Conservation (phyloP, 2,888 invertebrate genomes). For the Liopterus haemorrhoidalis region DNA sequence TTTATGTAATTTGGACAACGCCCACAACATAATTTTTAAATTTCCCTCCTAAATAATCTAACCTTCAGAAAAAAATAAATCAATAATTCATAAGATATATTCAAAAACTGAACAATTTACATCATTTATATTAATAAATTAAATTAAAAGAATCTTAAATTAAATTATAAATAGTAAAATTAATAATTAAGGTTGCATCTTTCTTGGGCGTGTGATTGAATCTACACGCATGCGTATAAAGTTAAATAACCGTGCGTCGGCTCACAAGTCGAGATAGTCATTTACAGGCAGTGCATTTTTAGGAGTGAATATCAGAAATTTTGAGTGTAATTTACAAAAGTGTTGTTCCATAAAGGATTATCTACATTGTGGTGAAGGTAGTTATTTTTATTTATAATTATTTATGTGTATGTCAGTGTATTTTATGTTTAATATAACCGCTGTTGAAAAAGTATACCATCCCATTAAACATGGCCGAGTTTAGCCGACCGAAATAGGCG, state of each 20-base stretch:
- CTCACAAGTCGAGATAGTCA: conserved; percentile 18
- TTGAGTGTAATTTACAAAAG: conserved; percentile 21
- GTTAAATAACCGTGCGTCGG: conserved; percentile 20
- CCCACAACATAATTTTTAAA: conserved; percentile 19
- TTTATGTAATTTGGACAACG: conserved; percentile 12
- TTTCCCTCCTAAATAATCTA: conserved; percentile 16
- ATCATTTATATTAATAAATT: conserved; percentile 1
- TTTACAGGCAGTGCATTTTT: conserved; percentile 18
- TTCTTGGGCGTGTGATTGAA: conserved; percentile 20
- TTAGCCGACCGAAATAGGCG: conserved; percentile 22
- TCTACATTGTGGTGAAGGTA: conserved; percentile 21
- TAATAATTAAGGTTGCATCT: too few species aligned
- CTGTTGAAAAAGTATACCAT: conserved; percentile 15
- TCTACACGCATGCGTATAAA: conserved; percentile 16
- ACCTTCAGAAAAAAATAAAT: conserved; percentile 4
- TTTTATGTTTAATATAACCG: conserved; percentile 14
- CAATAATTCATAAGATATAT: neutral
- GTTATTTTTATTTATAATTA: conserved; percentile 2
- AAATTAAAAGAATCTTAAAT: neutral
- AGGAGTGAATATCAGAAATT: conserved; percentile 23
- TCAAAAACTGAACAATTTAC: neutral
- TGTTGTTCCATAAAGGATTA: conserved; percentile 24
- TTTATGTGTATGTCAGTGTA: conserved; percentile 7
- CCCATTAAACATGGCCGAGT: conserved; percentile 23
- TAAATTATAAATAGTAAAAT: conserved; percentile 14